Percentiles rank a stretch among this genome's conserved stretches.
Conservation (phyloP, 2,888 invertebrate species). For the Ferrisia virgata region DNA sequence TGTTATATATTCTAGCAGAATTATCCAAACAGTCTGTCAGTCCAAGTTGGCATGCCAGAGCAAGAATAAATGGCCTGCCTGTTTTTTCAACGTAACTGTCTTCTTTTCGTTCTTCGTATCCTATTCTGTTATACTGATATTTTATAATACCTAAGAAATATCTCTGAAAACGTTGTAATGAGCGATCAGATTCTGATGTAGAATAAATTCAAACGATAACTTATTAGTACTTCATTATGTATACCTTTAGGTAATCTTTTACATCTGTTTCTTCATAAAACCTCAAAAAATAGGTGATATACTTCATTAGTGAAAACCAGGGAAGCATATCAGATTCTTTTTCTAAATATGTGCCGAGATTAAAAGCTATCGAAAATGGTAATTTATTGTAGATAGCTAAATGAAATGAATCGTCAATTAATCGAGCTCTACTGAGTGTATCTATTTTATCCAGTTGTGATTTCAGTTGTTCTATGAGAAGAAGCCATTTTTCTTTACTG, state of each 20-base stretch:
- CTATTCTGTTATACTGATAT: not conserved
- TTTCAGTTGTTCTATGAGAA: conserved; percentile 63
- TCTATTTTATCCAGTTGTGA: conserved; percentile 11
- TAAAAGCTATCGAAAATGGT: conserved; percentile 62
- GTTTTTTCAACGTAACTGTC: not conserved
- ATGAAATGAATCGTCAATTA: conserved; percentile 76
- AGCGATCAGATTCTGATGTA: too few species aligned
- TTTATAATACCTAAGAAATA: not conserved
- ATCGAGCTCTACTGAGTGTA: conserved; percentile 67
- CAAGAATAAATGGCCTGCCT: not conserved
- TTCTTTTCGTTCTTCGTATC: not conserved
- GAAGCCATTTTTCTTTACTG: conserved; percentile 65
- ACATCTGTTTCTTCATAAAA: not conserved
- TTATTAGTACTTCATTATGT: not conserved
- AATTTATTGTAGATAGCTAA: conserved; percentile 64
- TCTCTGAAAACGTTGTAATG: not conserved
- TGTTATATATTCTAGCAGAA: not conserved
- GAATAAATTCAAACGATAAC: not conserved
- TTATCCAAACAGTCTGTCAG: not conserved
- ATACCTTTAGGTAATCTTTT: not conserved
- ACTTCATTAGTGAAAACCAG: conserved; percentile 33
- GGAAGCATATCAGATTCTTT: conserved; percentile 71
- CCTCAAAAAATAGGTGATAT: not conserved
- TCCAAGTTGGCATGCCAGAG: not conserved
- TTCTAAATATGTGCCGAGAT: conserved; percentile 60